phyloP scores from a whole-genome alignment of 1,140 invertebrate species.

The Trichonephila inaurata region DNA sequence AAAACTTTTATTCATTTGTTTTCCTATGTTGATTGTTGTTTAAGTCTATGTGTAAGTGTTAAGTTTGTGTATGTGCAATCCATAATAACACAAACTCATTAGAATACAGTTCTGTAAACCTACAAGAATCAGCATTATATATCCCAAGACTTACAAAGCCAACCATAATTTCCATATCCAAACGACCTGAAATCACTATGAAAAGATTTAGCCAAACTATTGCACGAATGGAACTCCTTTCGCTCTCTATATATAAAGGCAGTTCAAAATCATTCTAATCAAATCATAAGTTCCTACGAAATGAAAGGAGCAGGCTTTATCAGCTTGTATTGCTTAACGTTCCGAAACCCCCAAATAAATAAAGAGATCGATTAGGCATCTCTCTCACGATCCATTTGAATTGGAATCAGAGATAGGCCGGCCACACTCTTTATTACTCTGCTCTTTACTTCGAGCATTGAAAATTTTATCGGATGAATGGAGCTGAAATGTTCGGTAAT shows the following conservation, averaged over 20 bases:
- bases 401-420: background rate
- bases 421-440: background rate
- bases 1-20: no score
- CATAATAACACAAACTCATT: no score
- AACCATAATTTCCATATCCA: no score
- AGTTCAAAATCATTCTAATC: background rate
- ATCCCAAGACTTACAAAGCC: no score
- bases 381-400: background rate
- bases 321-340: background rate
- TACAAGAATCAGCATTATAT: no score
- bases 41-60: no score
- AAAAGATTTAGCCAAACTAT: no score
- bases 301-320: background rate
- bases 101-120: no score
- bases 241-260: background rate
- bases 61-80: no score
- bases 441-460: background rate
- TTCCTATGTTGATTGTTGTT: no score
- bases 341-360: background rate
- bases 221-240: no score
- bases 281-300: background rate
- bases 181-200: no score
- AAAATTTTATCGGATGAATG: background rate
- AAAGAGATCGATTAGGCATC: background rate
- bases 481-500: background rate